Percentiles rank a stretch among this genome's conserved stretches.
Conservation (phyloP, 2,113 vertebrate genomes). For the Passerina amoena region DNA sequence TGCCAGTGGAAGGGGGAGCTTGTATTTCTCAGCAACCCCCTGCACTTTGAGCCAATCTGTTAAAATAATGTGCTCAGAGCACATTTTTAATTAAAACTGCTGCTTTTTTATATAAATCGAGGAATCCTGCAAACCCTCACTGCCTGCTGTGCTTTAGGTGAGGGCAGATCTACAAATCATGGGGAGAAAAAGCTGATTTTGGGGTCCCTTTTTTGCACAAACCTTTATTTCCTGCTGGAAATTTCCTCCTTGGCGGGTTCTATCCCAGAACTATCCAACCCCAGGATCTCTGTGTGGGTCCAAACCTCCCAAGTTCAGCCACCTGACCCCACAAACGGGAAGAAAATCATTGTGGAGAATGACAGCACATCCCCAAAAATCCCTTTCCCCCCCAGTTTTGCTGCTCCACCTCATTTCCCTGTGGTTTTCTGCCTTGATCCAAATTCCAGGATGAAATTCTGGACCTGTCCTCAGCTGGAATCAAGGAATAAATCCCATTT, state of each 20-base stretch:
- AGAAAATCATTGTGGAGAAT: not conserved
- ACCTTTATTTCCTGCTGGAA: not conserved
- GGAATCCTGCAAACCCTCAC: not conserved
- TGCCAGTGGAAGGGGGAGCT: too few species aligned
- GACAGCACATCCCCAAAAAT: not conserved
- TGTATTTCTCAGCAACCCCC: not conserved
- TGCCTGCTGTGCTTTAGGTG: not conserved
- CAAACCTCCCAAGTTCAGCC: not conserved
- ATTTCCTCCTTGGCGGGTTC: not conserved
- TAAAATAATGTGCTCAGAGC: not conserved
- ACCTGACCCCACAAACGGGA: not conserved
- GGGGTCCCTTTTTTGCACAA: not conserved
- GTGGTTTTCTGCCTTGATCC: not conserved
- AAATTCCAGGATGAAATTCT: not conserved
- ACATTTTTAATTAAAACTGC: not conserved
- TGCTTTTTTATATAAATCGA: not conserved
- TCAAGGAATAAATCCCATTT: not conserved
- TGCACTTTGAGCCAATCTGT: not conserved
- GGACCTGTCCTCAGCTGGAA: not conserved
- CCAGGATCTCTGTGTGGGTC: accelerated
- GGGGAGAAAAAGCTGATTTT: not conserved
- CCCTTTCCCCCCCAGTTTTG: not conserved
- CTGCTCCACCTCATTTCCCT: not conserved
- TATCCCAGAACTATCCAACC: not conserved
- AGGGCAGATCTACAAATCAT: accelerated